phyloP scores from a whole-genome alignment of 2,113 vertebrate genomes.

The Macaca nemestrina region DNA sequence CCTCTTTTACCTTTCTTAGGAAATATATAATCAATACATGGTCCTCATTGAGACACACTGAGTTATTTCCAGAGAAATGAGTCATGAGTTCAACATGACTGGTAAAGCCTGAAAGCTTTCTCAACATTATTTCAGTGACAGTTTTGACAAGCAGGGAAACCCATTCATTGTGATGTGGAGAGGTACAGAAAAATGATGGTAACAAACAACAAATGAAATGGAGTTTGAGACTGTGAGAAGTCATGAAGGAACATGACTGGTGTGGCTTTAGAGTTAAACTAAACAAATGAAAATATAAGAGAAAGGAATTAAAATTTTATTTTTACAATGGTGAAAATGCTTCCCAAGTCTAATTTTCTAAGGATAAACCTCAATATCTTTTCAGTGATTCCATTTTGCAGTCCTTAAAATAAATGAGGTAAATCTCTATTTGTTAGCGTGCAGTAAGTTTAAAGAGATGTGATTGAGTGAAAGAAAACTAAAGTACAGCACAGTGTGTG shows the following conservation, averaged over 20 bases:
- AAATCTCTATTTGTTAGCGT: background rate
- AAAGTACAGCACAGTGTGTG: background rate
- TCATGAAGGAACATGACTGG: background rate
- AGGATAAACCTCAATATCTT: background rate
- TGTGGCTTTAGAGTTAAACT: background rate
- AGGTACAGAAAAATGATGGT: background rate
- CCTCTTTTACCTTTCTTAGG: conserved; percentile 46
- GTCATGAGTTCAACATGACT: background rate
- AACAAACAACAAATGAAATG: conserved; percentile 26
- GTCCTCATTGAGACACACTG: background rate
- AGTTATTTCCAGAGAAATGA: conserved; percentile 49
- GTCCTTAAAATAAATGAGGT: background rate
- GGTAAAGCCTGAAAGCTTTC: conserved; percentile 29
- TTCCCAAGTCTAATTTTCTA: background rate
- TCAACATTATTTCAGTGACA: conserved; percentile 18
- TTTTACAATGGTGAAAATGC: background rate
- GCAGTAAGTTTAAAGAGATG: background rate
- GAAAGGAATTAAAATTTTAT: background rate
- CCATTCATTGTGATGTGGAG: background rate
- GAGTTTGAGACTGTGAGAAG: conserved; percentile 36
- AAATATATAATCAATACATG: conserved; percentile 29
- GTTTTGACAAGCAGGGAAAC: conserved; percentile 22
- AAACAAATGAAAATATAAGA: background rate
- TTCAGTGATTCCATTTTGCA: background rate
- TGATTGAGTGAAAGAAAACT: background rate